Base-by-base conservation (phyloP, 92 coral and sea anemone species). In the Montipora capitata region DNA sequence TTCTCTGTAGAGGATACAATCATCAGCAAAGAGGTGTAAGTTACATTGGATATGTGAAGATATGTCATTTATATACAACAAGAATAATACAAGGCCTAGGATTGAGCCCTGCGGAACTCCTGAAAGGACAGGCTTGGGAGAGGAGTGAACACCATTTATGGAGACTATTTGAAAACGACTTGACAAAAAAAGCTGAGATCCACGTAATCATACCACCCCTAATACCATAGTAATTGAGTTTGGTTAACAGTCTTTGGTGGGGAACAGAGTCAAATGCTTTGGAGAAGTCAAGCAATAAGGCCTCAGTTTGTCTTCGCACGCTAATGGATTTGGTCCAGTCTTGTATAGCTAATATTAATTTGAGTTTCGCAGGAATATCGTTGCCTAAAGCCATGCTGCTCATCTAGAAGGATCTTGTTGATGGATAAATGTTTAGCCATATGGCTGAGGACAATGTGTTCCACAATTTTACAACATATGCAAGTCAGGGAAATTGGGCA, bases 251-350 rank as follows among this genome's bases (percentile, higher is more conserved):
- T 14, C 93, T 57, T 13, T 81, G 10, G 62, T 89, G 96, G n/a
- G 93, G 88, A 1, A 93, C 96, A 5, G 94, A 87, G 62, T 94
- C 91, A 79, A 94, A 87, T 1, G 92, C 94, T 74, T 93, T 93
- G 2, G 65, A 54, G 71, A 91, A 90, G 76, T 94, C 94, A 7
- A 93, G 64, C 41, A 74, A 71, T 3, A 85, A 72, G 10, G 16
- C 87, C 10, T 91, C 91, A 43, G 94, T 93, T 56, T 90, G 94
- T 0, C 78, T 77, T 2, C 74, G 39, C 0, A 7, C 10, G 61
- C 88, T 85, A 0, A 92, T 84, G 18, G 73, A 41, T 42, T 65
- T 84, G 20, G 89, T 87, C 96, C 92, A 90, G 69, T 93, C 96
- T 27, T 90, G 51, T 6, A 62, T 10, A 10, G 68, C 27, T 39